Percentiles rank a stretch among this genome's conserved stretches.
Evolutionary conservation across 2,113 vertebrate genomes (phyloP).

Genomic region (Rousettus leschenaultii): DNA sequence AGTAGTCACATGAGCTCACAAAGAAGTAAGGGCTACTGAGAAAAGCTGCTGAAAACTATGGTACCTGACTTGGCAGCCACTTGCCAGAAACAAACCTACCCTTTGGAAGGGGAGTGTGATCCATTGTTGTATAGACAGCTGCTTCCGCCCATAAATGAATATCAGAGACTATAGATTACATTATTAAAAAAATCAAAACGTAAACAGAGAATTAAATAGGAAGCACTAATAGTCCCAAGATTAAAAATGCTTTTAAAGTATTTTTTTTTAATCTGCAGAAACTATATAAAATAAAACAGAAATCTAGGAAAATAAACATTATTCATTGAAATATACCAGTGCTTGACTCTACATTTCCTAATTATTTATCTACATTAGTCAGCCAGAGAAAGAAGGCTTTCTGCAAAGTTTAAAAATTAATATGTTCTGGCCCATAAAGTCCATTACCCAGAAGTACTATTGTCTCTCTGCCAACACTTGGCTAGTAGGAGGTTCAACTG

Average conservation of each 20-base stretch:
- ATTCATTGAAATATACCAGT: neutral
- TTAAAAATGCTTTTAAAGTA: neutral
- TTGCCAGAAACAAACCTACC: neutral
- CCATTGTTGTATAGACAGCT: neutral
- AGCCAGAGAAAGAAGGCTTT: neutral
- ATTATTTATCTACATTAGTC: neutral
- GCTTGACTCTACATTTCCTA: neutral
- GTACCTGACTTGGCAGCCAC: accelerated
- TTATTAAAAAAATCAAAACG: neutral
- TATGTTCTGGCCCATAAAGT: neutral
- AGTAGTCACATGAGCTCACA: neutral
- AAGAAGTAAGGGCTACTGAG: neutral
- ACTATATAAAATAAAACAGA: neutral
- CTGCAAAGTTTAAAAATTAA: constrained; percentile 13
- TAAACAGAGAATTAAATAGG: neutral
- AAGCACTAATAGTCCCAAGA: neutral
- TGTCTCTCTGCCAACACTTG: neutral
- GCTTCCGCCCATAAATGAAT: neutral
- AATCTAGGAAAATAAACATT: neutral
- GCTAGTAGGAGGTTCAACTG: neutral
- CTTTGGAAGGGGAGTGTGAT: accelerated
- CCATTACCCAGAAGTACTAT: neutral
- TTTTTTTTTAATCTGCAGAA: neutral
- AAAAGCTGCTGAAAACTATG: neutral
- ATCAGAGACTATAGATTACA: neutral